Evolutionary conservation across 1,140 invertebrate genomes (phyloP).

Genomic region (Pararge aegeria): DNA sequence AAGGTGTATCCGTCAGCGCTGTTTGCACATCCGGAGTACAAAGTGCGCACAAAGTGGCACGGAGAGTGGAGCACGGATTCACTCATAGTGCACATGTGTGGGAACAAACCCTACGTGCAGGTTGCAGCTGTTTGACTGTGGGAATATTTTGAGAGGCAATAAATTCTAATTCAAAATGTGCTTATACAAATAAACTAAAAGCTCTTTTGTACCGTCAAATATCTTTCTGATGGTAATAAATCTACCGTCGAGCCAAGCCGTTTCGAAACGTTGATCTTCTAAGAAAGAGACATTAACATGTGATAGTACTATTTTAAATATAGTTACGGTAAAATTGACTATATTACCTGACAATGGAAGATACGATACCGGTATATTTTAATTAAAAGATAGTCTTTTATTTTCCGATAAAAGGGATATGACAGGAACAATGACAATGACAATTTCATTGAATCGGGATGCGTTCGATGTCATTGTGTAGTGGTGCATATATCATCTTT

Average conservation of each 20-base stretch:
- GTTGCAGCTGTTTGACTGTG: slow-evolving; percentile 32
- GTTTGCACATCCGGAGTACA: slow-evolving; percentile 23
- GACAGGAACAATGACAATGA: too few relatives aligned
- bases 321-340: too few relatives aligned
- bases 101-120: slow-evolving; percentile 31
- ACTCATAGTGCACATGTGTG: slow-evolving; percentile 33
- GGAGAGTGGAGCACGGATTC: slow-evolving; percentile 31
- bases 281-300: neutral
- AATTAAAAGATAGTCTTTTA: too few relatives aligned
- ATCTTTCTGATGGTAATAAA: neutral
- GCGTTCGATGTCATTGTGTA: too few relatives aligned
- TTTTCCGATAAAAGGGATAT: too few relatives aligned
- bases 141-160: slow-evolving; percentile 23
- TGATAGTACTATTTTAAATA: neutral
- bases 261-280: neutral
- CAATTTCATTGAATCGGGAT: too few relatives aligned
- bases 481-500: too few relatives aligned
- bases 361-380: too few relatives aligned
- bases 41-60: slow-evolving; percentile 14
- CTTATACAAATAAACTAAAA: neutral
- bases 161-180: neutral
- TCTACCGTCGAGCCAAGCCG: neutral
- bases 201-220: neutral
- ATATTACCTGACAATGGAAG: too few relatives aligned
- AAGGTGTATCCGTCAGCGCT: slow-evolving; percentile 27